phyloP scores from a whole-genome alignment of 2,797 vertebrate genomes.

The Anabacerthia variegaticeps region DNA sequence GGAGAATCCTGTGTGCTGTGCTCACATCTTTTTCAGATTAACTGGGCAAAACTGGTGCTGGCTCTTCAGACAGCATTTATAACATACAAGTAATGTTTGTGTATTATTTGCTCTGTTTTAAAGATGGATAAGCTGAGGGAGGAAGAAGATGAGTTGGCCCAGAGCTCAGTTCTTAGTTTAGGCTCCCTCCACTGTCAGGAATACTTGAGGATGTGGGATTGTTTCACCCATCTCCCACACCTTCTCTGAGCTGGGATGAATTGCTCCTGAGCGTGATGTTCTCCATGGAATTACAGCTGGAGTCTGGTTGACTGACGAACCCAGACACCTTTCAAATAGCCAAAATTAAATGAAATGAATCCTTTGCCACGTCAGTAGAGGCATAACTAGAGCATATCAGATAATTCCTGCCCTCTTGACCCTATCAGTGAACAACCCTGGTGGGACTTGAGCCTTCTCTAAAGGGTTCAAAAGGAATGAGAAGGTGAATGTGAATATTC shows the following conservation, averaged over 20 bases:
- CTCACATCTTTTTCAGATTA: not conserved
- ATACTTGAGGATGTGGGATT: too few species aligned
- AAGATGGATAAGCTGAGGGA: not conserved
- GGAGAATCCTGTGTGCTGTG: not conserved
- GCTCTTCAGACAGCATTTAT: not conserved
- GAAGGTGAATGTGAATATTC: not conserved
- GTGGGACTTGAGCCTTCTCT: not conserved
- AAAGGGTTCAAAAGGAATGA: not conserved
- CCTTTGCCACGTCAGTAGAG: not conserved
- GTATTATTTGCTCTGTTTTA: not conserved
- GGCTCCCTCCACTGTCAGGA: not conserved
- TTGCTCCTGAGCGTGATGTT: not conserved
- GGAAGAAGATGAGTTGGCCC: not conserved
- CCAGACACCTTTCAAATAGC: not conserved
- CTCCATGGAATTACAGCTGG: not conserved
- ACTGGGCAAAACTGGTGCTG: not conserved
- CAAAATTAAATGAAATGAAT: not conserved
- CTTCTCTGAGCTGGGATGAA: not conserved
- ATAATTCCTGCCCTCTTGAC: not conserved
- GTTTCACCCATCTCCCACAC: rapidly evolving
- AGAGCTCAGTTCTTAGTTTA: not conserved
- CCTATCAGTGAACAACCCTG: not conserved
- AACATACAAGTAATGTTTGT: not conserved
- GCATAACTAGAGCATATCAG: not conserved
- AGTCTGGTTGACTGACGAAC: not conserved